These are phyloP conservation scores for Salvelinus sp. DNA, from an alignment of 2,113 vertebrate species.

Conservation along the genomic window DNA sequence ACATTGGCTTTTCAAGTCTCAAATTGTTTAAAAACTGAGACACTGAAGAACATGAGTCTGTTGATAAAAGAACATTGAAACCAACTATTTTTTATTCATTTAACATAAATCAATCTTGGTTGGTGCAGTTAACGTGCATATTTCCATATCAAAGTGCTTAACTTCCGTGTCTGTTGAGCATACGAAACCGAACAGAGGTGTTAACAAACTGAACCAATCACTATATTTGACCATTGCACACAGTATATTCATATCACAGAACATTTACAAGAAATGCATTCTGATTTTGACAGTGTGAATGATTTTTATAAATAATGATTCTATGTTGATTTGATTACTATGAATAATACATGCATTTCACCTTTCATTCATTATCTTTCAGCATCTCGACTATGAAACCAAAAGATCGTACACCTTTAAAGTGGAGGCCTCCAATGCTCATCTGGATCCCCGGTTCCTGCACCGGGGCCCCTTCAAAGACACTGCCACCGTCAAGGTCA, in stretches of 20 bases:
- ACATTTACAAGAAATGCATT: no score
- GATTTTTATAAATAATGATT: no score
- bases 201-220: background rate
- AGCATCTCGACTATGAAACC: constrained; percentile 90
- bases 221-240: background rate
- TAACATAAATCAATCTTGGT: background rate
- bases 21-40: background rate
- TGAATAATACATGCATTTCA: no score
- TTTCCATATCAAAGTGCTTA: background rate
- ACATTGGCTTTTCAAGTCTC: background rate
- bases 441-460: constrained; percentile 84
- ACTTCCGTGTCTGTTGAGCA: background rate
- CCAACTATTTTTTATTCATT: background rate
- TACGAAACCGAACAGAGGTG: background rate
- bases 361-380: background rate
- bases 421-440: constrained; percentile 85
- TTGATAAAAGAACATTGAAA: background rate
- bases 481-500: constrained; percentile 87
- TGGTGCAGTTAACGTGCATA: background rate
- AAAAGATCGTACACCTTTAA: constrained; percentile 90
- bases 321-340: no score
- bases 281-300: no score
- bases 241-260: background rate
- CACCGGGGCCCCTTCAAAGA: constrained; percentile 88
- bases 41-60: background rate